These are phyloP conservation scores for Penaeus monodon DNA, from an alignment of 2,888 invertebrate species.

Conservation along the genomic window DNA sequence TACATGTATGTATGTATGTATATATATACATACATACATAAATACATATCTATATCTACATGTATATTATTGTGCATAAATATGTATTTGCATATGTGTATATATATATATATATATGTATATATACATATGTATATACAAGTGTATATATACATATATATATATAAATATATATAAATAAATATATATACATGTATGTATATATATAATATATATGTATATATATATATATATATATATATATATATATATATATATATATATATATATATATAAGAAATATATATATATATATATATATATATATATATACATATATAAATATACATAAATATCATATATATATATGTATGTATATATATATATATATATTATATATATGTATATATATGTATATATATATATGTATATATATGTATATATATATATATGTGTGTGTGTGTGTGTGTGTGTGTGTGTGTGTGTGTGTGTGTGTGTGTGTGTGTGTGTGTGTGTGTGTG, in stretches of 20 bases:
- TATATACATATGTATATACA: not conserved
- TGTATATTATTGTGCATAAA: not conserved
- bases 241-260: not conserved
- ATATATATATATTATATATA: not conserved
- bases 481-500: not conserved
- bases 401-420: conserved; percentile 10
- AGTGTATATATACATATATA: not conserved
- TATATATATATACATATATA: not conserved
- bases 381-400: not conserved
- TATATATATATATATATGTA: not conserved
- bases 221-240: not conserved
- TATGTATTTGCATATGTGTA: not conserved
- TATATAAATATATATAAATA: conserved; percentile 1
- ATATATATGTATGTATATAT: conserved; percentile 18
- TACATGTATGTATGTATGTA: not conserved
- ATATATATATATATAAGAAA: too few relatives aligned
- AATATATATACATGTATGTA: not conserved
- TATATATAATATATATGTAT: not conserved
- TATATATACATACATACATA: not conserved
- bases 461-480: conserved; percentile 4
- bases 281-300: not conserved
- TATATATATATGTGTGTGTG: conserved; percentile 15
- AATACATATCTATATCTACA: not conserved
- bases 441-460: conserved; percentile 8
- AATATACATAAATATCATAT: not conserved